Evolutionary conservation across 2,888 invertebrate species (phyloP).

Genomic region (Macaria notata): DNA sequence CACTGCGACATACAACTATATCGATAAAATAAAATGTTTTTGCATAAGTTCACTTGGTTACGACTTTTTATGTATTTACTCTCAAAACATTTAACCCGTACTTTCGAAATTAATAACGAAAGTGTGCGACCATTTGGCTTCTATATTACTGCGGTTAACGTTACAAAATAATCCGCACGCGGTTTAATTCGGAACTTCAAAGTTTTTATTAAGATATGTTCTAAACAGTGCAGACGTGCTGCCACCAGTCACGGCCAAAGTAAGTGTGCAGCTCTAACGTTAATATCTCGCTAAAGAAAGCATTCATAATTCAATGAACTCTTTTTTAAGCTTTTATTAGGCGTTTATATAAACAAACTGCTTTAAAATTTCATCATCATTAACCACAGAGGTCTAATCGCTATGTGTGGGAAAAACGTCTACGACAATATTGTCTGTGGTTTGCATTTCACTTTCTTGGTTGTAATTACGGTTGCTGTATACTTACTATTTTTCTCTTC

Average conservation of each 20-base stretch:
- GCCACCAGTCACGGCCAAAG: too few relatives aligned
- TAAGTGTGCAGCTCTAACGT: too few relatives aligned
- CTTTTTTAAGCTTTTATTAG: neutral
- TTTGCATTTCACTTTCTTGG: constrained; percentile 8
- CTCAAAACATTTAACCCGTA: neutral
- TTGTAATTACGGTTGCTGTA: constrained; percentile 2
- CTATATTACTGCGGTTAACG: constrained; percentile 2
- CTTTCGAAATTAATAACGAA: constrained; percentile 7
- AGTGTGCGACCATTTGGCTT: constrained; percentile 1
- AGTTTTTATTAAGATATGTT: too few relatives aligned
- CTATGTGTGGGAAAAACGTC: constrained; percentile 7
- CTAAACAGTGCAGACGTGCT: too few relatives aligned
- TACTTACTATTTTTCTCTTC: too few relatives aligned
- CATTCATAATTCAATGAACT: constrained; percentile 2
- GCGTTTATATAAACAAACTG: constrained; percentile 5
- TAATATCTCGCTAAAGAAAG: neutral
- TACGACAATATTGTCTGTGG: constrained; percentile 8
- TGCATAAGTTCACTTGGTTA: too few relatives aligned
- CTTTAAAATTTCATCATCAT: constrained; percentile 12
- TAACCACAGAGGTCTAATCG: constrained; percentile 17
- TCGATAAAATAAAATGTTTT: too few relatives aligned
- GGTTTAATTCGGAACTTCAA: too few relatives aligned
- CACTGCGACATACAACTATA: too few relatives aligned
- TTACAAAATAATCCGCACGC: neutral
- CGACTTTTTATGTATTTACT: too few relatives aligned